phyloP scores from a whole-genome alignment of 2,113 vertebrate genomes.

The Labeo catla region DNA sequence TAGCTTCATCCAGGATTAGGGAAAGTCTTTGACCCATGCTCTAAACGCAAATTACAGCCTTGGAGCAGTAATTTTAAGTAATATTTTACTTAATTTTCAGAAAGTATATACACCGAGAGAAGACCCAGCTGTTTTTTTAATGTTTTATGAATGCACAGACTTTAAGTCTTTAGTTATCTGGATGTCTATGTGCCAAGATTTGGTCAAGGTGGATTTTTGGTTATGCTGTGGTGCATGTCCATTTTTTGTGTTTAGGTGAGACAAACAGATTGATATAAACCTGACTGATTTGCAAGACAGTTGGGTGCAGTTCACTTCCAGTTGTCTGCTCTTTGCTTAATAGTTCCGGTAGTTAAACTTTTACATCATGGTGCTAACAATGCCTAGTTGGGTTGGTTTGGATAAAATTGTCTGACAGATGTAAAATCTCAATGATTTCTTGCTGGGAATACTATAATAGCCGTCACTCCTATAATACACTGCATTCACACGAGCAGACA shows the following conservation, averaged over 20 bases:
- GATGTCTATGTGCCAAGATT: background rate
- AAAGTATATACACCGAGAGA: background rate
- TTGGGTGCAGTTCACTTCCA: background rate
- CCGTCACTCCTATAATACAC: background rate
- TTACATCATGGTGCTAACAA: background rate
- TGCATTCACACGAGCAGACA: background rate
- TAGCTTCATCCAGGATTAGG: constrained; percentile 55
- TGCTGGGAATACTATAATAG: background rate
- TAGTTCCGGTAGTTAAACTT: background rate
- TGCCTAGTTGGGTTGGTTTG: background rate
- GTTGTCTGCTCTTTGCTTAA: background rate
- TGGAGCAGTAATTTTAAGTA: background rate
- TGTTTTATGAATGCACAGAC: constrained; percentile 1
- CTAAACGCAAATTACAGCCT: constrained; percentile 49
- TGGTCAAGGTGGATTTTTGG: background rate
- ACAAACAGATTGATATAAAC: background rate
- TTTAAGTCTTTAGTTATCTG: constrained; percentile 16
- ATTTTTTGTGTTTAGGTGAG: background rate
- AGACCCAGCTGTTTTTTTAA: background rate
- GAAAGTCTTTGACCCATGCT: constrained; percentile 32
- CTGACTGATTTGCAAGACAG: background rate
- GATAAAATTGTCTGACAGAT: background rate
- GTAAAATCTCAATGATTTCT: background rate
- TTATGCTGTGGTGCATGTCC: background rate
- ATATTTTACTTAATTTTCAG: background rate